Percentiles rank a stretch among this genome's conserved stretches.
These are phyloP conservation scores for Trichomycterus rosablanca DNA, from an alignment of 2,113 vertebrate genomes.

Conservation along the genomic window DNA sequence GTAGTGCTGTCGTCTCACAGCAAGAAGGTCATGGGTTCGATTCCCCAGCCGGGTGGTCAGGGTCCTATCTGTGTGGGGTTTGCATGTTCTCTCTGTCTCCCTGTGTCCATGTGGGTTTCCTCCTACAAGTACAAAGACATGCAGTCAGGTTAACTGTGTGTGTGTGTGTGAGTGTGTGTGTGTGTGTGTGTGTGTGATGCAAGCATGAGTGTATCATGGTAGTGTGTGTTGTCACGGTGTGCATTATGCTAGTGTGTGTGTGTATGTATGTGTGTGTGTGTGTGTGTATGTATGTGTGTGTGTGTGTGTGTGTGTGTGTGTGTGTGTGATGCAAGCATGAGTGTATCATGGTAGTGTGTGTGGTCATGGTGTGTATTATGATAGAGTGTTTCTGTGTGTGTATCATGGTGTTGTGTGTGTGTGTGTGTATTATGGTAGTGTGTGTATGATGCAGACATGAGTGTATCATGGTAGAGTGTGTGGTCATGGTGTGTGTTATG, in stretches of 20 bases:
- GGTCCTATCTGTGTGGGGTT: too few species aligned
- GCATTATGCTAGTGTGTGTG: background rate
- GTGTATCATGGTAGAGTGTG: too few species aligned
- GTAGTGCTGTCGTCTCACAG: too few species aligned
- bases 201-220: background rate
- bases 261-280: slow-evolving; percentile 37
- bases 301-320: slow-evolving; percentile 2
- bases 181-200: background rate
- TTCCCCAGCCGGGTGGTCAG: too few species aligned
- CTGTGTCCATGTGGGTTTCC: too few species aligned
- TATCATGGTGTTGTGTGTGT: slow-evolving; percentile 7
- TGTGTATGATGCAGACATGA: too few species aligned
- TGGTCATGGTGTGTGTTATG: too few species aligned
- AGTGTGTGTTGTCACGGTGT: slow-evolving; percentile 1
- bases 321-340: background rate
- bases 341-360: background rate
- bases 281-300: background rate
- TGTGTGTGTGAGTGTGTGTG: background rate
- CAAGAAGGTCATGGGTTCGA: too few species aligned
- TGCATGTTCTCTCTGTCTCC: too few species aligned
- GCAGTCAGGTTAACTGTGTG: background rate
- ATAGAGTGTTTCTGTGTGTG: slow-evolving; percentile 11
- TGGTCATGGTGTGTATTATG: background rate
- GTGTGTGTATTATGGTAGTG: too few species aligned
- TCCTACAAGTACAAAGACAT: too few species aligned